Percentiles rank a stretch among this genome's conserved stretches.
phyloP scores from a whole-genome alignment of 2,797 vertebrate genomes.

The Onychomys torridus region DNA sequence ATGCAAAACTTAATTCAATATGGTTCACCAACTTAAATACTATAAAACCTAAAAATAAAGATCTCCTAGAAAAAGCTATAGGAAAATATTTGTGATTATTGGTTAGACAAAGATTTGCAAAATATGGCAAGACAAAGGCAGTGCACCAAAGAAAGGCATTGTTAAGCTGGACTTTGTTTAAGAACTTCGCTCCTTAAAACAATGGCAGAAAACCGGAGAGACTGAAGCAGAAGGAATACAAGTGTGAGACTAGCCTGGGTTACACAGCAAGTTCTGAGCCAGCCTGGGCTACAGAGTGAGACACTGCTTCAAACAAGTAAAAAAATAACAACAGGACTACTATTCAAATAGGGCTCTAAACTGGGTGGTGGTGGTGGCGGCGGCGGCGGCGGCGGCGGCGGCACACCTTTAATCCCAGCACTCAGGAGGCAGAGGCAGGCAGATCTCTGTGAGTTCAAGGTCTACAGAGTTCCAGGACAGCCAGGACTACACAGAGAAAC shows the following conservation, averaged over 20 bases:
- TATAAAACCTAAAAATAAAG: background rate
- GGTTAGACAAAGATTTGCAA: background rate
- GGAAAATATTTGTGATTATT: background rate
- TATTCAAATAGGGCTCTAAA: background rate
- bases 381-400: too few relatives aligned
- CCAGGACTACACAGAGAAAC: background rate
- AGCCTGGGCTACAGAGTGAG: background rate
- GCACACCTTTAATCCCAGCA: background rate
- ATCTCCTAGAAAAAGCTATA: background rate
- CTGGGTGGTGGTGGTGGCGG: accelerated
- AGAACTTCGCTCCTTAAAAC: background rate
- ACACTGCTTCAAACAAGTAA: background rate
- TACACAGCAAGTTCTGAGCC: background rate
- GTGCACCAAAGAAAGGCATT: background rate
- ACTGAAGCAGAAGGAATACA: background rate
- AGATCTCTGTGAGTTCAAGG: background rate
- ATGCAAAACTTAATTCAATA: background rate
- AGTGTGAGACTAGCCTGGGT: background rate
- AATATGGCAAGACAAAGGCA: background rate
- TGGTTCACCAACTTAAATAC: background rate
- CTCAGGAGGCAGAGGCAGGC: background rate
- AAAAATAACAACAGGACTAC: background rate
- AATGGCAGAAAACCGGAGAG: background rate
- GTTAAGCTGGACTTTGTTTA: background rate
- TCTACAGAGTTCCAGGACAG: background rate